Conservation (phyloP, 2,797 vertebrate species). For the Smutsia gigantea region DNA sequence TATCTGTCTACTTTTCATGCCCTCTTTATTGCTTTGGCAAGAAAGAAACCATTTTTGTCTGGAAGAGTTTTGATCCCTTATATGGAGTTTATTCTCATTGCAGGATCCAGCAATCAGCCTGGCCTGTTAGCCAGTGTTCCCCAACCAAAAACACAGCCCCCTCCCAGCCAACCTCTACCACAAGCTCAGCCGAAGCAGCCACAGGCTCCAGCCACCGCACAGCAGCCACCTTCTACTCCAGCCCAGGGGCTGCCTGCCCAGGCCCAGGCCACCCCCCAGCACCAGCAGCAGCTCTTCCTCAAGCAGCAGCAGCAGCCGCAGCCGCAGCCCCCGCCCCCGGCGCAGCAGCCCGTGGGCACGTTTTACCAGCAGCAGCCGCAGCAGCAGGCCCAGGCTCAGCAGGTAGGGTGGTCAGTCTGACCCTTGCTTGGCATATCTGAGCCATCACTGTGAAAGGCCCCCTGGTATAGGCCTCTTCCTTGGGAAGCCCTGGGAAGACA, state of each 20-base stretch:
- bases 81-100: conserved; percentile 65
- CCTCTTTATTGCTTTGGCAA: background rate
- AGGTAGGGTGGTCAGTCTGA: conserved; percentile 71
- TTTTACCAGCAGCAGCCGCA: conserved; percentile 41
- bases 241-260: conserved; percentile 86
- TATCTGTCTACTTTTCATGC: background rate
- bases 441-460: background rate
- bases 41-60: background rate
- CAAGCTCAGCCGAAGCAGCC: conserved; percentile 85
- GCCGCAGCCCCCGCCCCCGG: conserved; percentile 79
- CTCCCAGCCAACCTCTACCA: conserved; percentile 87
- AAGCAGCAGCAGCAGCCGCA: conserved; percentile 88
- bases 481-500: background rate
- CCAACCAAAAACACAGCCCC: conserved; percentile 87
- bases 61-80: conserved; percentile 39
- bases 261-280: conserved; percentile 91
- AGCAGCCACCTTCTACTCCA: conserved; percentile 81
- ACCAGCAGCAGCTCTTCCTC: conserved; percentile 92
- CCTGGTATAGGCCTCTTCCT: background rate
- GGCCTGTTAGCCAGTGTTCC: conserved; percentile 80
- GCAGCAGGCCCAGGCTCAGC: conserved; percentile 80
- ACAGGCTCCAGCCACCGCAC: conserved; percentile 69
- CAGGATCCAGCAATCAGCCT: conserved; percentile 88
- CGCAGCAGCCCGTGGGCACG: background rate
- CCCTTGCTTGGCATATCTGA: background rate